phyloP scores from a whole-genome alignment of 2,888 invertebrate genomes.

The Polyommatus iphigenia region DNA sequence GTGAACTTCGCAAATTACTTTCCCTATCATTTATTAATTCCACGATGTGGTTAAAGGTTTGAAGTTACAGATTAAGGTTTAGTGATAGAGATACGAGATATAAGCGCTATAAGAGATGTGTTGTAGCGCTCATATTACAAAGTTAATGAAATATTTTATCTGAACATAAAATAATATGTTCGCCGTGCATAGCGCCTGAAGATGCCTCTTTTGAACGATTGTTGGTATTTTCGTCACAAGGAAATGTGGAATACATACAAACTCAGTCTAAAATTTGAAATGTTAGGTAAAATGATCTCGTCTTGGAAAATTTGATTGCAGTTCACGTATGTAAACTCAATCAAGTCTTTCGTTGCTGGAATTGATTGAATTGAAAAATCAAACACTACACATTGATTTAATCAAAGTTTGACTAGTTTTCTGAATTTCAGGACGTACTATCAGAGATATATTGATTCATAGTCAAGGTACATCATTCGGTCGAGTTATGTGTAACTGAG shows the following conservation, averaged over 20 bases:
- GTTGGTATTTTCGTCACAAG: not conserved
- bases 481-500: no score
- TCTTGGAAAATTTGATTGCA: not conserved
- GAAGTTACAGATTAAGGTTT: not conserved
- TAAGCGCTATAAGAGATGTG: not conserved
- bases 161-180: no score
- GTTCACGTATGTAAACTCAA: not conserved
- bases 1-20: constrained; percentile 48
- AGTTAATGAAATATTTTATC: not conserved
- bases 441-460: no score
- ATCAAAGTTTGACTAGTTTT: not conserved
- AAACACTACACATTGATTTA: not conserved
- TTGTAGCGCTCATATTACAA: not conserved
- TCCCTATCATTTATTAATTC: constrained; percentile 36
- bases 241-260: not conserved
- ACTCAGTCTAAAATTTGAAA: not conserved
- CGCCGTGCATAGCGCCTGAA: no score
- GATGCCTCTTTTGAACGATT: no score
- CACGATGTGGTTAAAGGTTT: not conserved
- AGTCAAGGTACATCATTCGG: no score
- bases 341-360: not conserved
- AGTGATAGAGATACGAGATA: not conserved
- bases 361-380: not conserved
- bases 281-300: not conserved
- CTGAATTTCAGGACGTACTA: not conserved